These are phyloP conservation scores for Parnassius orleans DNA, from an alignment of 2,888 invertebrate genomes.

Conservation along the genomic window DNA sequence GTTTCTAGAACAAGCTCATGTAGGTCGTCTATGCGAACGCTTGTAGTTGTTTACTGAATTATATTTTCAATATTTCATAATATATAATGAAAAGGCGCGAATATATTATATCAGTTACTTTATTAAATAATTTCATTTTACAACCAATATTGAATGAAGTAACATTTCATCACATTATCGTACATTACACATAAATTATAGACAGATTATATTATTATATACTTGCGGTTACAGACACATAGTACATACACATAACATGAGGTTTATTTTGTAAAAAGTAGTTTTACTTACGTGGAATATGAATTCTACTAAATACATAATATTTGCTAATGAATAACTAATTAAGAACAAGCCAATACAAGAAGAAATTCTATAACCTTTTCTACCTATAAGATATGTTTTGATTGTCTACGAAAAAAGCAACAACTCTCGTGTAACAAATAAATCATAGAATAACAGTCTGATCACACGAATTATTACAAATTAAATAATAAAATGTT, in stretches of 20 bases:
- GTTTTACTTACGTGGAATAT: conserved; percentile 46
- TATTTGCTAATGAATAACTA: conserved; percentile 42
- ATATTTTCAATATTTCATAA: too few relatives aligned
- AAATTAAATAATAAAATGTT: conserved; percentile 77
- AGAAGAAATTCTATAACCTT: conserved; percentile 50
- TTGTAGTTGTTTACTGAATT: too few relatives aligned
- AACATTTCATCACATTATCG: conserved; percentile 70
- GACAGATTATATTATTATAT: conserved; percentile 48
- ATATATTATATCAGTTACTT: conserved; percentile 51
- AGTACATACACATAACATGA: conserved; percentile 55
- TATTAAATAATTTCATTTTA: conserved; percentile 79
- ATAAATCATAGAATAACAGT: conserved; percentile 79
- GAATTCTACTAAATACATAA: conserved; percentile 40
- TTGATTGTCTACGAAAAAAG: conserved; percentile 60
- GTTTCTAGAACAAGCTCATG: too few relatives aligned
- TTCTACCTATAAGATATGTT: conserved; percentile 71
- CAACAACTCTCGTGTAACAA: conserved; percentile 77
- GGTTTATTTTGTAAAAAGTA: conserved; percentile 50
- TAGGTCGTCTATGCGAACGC: too few relatives aligned
- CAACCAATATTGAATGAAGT: conserved; percentile 77
- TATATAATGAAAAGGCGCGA: conserved; percentile 1
- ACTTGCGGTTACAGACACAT: conserved; percentile 71
- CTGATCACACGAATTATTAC: conserved; percentile 78
- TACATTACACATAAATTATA: conserved; percentile 62
- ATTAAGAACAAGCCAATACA: conserved; percentile 53